A percentile compares a stretch with the other conserved stretches of the same genome.
Conservation (phyloP, 2,113 vertebrate species). For the Nothocercus julius region DNA sequence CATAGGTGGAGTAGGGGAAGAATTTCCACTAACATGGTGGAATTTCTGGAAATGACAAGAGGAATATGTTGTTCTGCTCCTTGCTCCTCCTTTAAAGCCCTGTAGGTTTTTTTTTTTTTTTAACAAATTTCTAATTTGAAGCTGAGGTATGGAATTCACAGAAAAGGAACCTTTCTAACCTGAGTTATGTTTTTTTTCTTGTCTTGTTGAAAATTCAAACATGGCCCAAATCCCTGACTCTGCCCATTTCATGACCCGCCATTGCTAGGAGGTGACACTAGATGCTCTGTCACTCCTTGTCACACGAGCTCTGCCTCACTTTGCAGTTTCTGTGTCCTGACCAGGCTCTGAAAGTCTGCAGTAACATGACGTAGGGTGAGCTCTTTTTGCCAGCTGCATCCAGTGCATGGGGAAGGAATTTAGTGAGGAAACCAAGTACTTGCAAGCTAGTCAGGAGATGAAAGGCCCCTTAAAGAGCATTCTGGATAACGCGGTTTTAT, state of each 20-base stretch:
- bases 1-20: background rate
- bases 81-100: background rate
- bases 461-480: background rate
- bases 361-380: background rate
- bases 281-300: background rate
- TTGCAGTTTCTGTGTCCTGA: background rate
- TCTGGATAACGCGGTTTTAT: background rate
- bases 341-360: rapidly evolving
- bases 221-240: background rate
- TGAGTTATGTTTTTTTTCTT: background rate
- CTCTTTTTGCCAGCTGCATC: background rate
- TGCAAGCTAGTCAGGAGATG: background rate
- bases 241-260: background rate
- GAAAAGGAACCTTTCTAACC: background rate
- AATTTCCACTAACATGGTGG: background rate
- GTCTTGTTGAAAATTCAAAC: background rate
- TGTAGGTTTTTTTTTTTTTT: background rate
- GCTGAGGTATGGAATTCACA: background rate
- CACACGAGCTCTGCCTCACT: rapidly evolving
- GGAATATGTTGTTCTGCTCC: rapidly evolving
- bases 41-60: background rate
- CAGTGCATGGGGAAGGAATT: background rate
- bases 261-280: rapidly evolving
- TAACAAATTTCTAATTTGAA: background rate
- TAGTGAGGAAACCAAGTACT: background rate